Evolutionary conservation across 2,113 vertebrate species (phyloP), one percentile per base, ranked within the genome.

Genomic region (Grammomys dolichurus): DNA sequence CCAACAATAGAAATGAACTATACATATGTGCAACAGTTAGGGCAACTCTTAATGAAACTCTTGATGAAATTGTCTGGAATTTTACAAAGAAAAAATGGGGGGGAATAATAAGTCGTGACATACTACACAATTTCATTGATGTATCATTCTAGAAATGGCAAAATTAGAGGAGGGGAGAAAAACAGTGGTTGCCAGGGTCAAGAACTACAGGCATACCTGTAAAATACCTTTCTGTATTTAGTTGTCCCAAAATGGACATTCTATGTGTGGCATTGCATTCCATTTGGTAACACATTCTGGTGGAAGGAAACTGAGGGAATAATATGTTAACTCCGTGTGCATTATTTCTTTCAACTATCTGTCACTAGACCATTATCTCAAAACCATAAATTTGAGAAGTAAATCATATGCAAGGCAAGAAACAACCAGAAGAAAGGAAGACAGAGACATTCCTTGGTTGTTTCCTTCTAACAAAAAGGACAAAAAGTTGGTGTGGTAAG

Each of bases 151-250:
- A 48, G n/a, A 85, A 95, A 63, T 72, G 22, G n/a, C 17, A 89
- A 91, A 89, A 72, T 26, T n/a, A 70, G 7, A 70, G n/a, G 95
- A 75, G 87, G 56, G 11, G n/a, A 91, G n/a, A 93, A 76, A 60
- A 81, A 1, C 19, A 20, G 3, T 48, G 87, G 43, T 73, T 46
- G 26, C 17, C 56, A 94, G 19, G n/a, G 54, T 72, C 20, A 60
- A 63, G 36, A 51, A 6, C 60, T 4, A 10, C 28, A 4, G 11
- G 0, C 33, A 1, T 19, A 16, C 7, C 48, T 75, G 13, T 22
- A n/a, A 78, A 76, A 56, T 20, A 56, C 36, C 28, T 9, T 11
- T 36, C 46, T 82, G 51, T 65, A 20, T 70, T 43, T 36, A 12
- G 22, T 63, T 93, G 56, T n/a, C 58, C 63, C 60, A 36, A 60